Evolutionary conservation across 2,888 invertebrate species (phyloP).

Genomic region (Eupithecia subumbrata): DNA sequence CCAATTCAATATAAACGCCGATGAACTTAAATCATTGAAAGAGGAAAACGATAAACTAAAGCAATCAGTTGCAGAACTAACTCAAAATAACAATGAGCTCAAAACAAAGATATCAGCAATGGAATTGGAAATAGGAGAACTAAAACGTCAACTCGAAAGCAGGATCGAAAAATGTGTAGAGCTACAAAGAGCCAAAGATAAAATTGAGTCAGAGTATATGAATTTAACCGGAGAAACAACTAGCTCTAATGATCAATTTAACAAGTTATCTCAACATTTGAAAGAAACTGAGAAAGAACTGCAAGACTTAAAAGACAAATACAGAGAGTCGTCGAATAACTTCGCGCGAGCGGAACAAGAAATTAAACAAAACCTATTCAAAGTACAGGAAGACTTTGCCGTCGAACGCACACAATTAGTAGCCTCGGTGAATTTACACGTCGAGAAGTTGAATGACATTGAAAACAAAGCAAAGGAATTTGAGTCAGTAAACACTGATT

Average conservation of each 20-base stretch:
- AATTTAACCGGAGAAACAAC: constrained; percentile 84
- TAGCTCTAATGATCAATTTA: constrained; percentile 85
- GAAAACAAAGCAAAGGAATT: constrained; percentile 70
- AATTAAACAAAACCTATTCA: constrained; percentile 75
- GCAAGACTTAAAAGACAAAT: constrained; percentile 78
- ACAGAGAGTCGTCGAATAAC: constrained; percentile 72
- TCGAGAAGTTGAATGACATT: constrained; percentile 67
- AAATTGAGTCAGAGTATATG: constrained; percentile 84
- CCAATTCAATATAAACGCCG: constrained; percentile 74
- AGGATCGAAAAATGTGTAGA: constrained; percentile 84
- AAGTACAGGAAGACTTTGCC: constrained; percentile 74
- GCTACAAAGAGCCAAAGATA: constrained; percentile 82
- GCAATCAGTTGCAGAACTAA: constrained; percentile 71
- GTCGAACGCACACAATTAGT: constrained; percentile 69
- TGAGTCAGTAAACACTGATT: constrained; percentile 58
- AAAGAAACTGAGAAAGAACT: constrained; percentile 84
- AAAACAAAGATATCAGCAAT: constrained; percentile 73
- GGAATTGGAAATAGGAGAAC: constrained; percentile 83
- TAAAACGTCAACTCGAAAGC: constrained; percentile 82
- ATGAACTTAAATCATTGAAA: constrained; percentile 72
- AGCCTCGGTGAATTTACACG: constrained; percentile 65
- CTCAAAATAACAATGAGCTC: constrained; percentile 66
- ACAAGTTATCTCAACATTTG: constrained; percentile 81
- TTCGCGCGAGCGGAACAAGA: constrained; percentile 78
- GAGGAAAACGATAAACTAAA: constrained; percentile 75